Conservation (phyloP, 2,888 invertebrate species). For the Lochmaea capreae region DNA sequence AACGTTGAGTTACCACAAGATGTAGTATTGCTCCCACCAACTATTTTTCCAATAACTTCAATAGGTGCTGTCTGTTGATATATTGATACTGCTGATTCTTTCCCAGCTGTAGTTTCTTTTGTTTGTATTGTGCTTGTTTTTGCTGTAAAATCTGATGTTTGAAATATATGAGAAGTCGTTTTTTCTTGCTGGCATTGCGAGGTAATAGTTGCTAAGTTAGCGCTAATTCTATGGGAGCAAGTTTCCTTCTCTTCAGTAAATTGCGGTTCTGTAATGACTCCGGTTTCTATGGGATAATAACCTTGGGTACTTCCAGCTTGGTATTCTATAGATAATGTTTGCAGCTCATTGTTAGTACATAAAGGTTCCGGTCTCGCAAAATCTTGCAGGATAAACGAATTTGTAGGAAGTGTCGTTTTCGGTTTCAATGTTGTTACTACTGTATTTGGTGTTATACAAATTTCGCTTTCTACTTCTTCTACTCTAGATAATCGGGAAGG, state of each 20-base stretch:
- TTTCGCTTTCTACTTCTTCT: not conserved
- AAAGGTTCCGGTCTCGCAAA: not conserved
- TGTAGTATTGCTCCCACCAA: not conserved
- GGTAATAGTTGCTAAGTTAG: not conserved
- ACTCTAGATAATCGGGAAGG: not conserved
- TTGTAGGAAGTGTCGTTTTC: not conserved
- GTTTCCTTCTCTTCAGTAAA: constrained; percentile 2
- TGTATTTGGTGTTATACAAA: not conserved
- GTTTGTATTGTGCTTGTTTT: not conserved
- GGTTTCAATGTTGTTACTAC: not conserved
- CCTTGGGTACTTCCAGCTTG: not conserved
- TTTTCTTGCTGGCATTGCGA: not conserved
- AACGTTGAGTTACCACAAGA: not conserved
- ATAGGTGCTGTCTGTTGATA: not conserved
- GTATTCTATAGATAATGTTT: not conserved
- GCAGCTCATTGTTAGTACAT: not conserved
- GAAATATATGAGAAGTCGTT: not conserved
- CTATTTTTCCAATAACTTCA: not conserved
- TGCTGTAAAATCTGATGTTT: not conserved
- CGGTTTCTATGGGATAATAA: not conserved
- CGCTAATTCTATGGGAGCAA: not conserved
- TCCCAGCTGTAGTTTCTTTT: not conserved
- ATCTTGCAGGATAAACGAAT: not conserved
- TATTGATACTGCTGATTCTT: not conserved
- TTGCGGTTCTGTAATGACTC: not conserved